These are phyloP conservation scores for Podocnemis expansa DNA, from an alignment of 2,113 vertebrate species.

Conservation along the genomic window DNA sequence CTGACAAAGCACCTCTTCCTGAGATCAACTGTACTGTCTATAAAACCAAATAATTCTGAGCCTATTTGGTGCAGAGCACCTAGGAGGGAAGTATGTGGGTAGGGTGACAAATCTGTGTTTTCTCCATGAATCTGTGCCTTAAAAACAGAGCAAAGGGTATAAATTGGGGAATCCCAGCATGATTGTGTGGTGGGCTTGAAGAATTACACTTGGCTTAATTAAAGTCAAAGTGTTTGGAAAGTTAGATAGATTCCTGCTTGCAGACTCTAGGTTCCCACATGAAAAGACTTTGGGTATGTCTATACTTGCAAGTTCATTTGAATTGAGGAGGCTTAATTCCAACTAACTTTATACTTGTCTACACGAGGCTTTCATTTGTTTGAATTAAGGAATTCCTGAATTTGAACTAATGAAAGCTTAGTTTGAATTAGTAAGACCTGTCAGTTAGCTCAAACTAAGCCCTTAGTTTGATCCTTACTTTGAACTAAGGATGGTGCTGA, in stretches of 20 bases:
- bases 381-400: no score
- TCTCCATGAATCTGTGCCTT: neutral
- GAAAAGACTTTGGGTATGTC: no score
- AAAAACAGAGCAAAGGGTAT: neutral
- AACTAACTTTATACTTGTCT: no score
- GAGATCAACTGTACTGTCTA: neutral
- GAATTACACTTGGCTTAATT: neutral
- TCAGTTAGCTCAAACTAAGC: no score
- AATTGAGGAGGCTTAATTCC: no score
- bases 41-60: neutral
- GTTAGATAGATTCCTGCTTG: neutral
- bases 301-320: no score
- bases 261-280: neutral
- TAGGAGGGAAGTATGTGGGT: neutral
- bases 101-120: neutral
- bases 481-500: no score
- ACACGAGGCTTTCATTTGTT: no score
- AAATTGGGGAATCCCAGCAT: neutral
- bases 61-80: neutral
- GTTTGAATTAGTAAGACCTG: no score
- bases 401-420: no score
- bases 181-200: neutral
- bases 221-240: neutral
- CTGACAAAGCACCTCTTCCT: neutral
- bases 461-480: no score